Evolutionary conservation across 2,797 vertebrate species (phyloP).

Genomic region (Rhabdophis nuchalis): DNA sequence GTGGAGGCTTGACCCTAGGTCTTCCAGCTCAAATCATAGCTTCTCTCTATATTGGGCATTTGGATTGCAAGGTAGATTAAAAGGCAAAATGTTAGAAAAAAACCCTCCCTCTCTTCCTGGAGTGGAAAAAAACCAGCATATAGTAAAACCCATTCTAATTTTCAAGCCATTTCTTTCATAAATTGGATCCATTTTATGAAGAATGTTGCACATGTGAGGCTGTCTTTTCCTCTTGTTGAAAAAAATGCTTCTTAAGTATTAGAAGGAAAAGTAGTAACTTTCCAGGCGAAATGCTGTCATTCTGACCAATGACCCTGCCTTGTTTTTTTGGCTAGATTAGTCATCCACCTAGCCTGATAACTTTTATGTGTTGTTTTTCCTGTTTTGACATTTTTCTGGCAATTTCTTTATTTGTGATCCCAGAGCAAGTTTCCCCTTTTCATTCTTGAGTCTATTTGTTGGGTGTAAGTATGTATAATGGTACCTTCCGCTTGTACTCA

Average conservation of each 20-base stretch:
- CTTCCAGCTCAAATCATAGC: background rate
- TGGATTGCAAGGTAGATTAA: background rate
- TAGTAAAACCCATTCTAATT: background rate
- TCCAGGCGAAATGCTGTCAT: slow-evolving; percentile 7
- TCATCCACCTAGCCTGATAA: slow-evolving; percentile 32
- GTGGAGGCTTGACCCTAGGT: background rate
- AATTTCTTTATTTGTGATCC: slow-evolving; percentile 20
- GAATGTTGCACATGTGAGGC: slow-evolving; percentile 30
- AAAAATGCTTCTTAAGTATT: slow-evolving; percentile 19
- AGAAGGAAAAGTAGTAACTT: slow-evolving; percentile 16
- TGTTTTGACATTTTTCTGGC: slow-evolving; percentile 36
- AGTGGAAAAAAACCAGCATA: background rate
- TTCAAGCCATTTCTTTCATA: slow-evolving; percentile 21
- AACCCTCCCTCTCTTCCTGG: background rate
- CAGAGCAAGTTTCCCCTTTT: background rate
- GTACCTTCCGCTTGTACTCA: slow-evolving; percentile 7
- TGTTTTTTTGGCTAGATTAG: slow-evolving; percentile 40
- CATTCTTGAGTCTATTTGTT: slow-evolving; percentile 27
- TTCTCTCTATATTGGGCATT: background rate
- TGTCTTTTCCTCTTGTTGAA: background rate
- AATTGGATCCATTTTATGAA: slow-evolving; percentile 14
- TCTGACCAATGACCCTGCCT: slow-evolving; percentile 36
- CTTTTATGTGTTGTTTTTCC: slow-evolving; percentile 25
- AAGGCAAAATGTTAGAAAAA: background rate
- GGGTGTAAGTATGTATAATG: background rate